Conservation (phyloP, 2,888 invertebrate genomes). For the Linyphia triangularis region DNA sequence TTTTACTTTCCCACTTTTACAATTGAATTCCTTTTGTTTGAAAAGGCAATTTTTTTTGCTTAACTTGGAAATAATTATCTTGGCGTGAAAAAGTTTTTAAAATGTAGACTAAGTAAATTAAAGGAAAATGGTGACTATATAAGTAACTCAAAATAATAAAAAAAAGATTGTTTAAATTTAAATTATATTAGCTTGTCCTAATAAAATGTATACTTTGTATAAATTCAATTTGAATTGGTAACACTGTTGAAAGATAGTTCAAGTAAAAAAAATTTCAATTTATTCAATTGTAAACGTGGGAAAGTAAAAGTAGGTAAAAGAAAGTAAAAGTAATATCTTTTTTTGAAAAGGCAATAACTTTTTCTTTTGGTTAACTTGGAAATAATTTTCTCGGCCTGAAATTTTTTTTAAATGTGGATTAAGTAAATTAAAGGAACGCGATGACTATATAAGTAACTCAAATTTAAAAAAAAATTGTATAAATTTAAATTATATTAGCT, state of each 20-base stretch:
- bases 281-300: too few species aligned
- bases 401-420: background rate
- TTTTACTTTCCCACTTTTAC: background rate
- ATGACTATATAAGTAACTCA: background rate
- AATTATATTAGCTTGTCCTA: too few species aligned
- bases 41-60: background rate
- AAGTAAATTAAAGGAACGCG: background rate
- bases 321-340: too few species aligned
- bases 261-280: too few species aligned
- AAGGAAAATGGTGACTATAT: background rate
- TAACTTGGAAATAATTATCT: background rate
- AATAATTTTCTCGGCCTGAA: background rate
- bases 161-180: background rate
- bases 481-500: too few species aligned
- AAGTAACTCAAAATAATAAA: too few species aligned
- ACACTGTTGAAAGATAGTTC: too few species aligned
- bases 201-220: background rate
- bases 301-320: background rate
- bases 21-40: conserved; percentile 12
- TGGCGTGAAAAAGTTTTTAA: background rate
- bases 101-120: background rate
- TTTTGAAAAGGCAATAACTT: conserved; percentile 7
- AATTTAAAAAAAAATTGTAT: background rate
- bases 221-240: too few species aligned
- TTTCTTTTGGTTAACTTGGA: background rate